phyloP scores from a whole-genome alignment of 2,888 invertebrate species.

The Volucella inflata region DNA sequence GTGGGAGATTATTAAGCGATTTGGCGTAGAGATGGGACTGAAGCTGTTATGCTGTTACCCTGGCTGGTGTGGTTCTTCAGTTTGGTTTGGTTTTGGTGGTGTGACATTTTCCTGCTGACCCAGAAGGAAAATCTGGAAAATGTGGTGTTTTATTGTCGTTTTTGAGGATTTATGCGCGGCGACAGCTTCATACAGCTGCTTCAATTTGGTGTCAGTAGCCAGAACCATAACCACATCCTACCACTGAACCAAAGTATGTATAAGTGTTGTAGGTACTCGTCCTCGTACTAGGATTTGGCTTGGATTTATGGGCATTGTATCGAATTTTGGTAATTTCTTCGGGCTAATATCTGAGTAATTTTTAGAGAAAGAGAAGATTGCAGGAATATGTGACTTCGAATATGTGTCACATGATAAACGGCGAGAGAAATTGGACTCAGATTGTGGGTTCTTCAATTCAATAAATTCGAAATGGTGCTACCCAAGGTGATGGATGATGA shows the following conservation, averaged over 20 bases:
- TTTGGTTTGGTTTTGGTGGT: constrained; percentile 20
- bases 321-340: constrained; percentile 65
- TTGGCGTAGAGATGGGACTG: constrained; percentile 38
- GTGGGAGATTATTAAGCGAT: constrained; percentile 76
- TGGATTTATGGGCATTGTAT: constrained; percentile 71
- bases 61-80: constrained; percentile 6
- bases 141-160: constrained; percentile 71
- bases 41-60: background rate
- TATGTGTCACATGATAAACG: constrained; percentile 66
- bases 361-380: constrained; percentile 20
- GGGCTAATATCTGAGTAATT: constrained; percentile 50
- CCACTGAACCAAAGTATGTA: background rate
- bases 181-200: constrained; percentile 66
- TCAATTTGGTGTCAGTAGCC: constrained; percentile 64
- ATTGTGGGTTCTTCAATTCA: constrained; percentile 46
- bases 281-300: constrained; percentile 30
- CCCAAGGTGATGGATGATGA: constrained; percentile 55
- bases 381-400: background rate
- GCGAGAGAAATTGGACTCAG: constrained; percentile 53
- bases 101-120: constrained; percentile 75
- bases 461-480: constrained; percentile 52
- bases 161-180: constrained; percentile 70
- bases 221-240: constrained; percentile 59
- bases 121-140: constrained; percentile 71
- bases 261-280: constrained; percentile 1